A percentile compares a stretch with the other conserved stretches of the same genome.
These are phyloP conservation scores for Thunnus albacares DNA, from an alignment of 2,797 vertebrate genomes.

Conservation along the genomic window DNA sequence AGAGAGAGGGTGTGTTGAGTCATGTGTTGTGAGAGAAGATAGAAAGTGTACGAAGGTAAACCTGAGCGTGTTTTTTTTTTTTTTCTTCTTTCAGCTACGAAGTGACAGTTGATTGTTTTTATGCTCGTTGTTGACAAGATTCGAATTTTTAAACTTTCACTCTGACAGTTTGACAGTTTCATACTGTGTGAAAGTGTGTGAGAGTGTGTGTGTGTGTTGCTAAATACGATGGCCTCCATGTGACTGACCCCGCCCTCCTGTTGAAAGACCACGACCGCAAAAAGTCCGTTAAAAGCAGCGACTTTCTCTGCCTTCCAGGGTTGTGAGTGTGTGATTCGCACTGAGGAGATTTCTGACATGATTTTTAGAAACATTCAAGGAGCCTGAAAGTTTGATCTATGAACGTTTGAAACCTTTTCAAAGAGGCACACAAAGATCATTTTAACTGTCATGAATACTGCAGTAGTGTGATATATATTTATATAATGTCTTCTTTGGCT, in stretches of 20 bases:
- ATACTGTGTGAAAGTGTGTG: conserved; percentile 4
- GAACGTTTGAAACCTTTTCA: neutral
- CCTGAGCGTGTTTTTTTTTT: neutral
- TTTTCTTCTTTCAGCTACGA: conserved; percentile 42
- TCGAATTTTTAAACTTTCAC: conserved; percentile 72
- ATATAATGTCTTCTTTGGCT: too few species aligned
- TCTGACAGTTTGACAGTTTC: conserved; percentile 71
- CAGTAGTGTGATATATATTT: too few species aligned
- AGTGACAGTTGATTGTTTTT: conserved; percentile 71
- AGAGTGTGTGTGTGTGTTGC: conserved; percentile 12
- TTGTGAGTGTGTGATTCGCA: neutral
- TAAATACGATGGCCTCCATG: neutral
- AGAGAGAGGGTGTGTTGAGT: conserved; percentile 1
- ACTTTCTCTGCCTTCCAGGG: neutral
- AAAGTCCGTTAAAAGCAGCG: conserved; percentile 25
- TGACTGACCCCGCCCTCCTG: conserved; percentile 26
- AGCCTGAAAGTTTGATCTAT: neutral
- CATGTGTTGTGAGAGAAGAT: too few species aligned
- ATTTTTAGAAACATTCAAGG: neutral
- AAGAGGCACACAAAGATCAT: neutral
- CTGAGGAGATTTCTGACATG: neutral
- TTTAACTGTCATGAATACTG: too few species aligned
- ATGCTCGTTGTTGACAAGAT: conserved; percentile 29
- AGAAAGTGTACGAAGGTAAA: neutral
- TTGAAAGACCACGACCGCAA: conserved; percentile 25